These are phyloP conservation scores for Gymnocypris eckloni DNA, from an alignment of 2,797 vertebrate genomes.

Conservation along the genomic window DNA sequence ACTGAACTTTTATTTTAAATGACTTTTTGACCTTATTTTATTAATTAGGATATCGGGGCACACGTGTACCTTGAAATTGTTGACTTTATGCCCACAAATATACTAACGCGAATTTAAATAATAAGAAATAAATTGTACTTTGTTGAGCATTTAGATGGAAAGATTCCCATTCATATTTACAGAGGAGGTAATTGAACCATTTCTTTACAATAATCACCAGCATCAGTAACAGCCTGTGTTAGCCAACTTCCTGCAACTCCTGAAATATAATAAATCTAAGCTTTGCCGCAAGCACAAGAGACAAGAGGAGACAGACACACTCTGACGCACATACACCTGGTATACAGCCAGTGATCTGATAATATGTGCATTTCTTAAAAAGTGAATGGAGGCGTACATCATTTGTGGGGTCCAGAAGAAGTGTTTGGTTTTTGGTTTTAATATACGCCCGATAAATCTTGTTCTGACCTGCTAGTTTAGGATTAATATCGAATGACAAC, in stretches of 20 bases:
- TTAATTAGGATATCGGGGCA: neutral
- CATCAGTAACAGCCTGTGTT: slow-evolving; percentile 33
- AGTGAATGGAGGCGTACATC: neutral
- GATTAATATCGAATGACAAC: neutral
- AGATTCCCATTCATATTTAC: slow-evolving; percentile 1
- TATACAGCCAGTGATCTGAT: neutral
- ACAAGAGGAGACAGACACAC: slow-evolving; percentile 31
- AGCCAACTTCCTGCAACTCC: slow-evolving; percentile 39
- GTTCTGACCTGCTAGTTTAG: slow-evolving; percentile 19
- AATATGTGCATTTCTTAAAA: slow-evolving; percentile 15
- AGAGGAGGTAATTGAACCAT: slow-evolving; percentile 16
- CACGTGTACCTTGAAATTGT: neutral
- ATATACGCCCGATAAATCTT: slow-evolving; percentile 7
- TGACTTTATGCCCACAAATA: neutral
- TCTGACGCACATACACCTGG: slow-evolving; percentile 14
- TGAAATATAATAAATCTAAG: neutral
- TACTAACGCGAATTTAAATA: neutral
- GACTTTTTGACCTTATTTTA: neutral
- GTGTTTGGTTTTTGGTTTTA: slow-evolving; percentile 13
- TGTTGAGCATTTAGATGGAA: slow-evolving; percentile 30
- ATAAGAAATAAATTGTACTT: neutral
- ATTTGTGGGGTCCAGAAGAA: neutral
- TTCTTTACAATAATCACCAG: slow-evolving; percentile 28
- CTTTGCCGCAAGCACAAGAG: slow-evolving; percentile 40
- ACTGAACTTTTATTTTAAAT: neutral